Evolutionary conservation across 2,888 invertebrate genomes (phyloP), one percentile per base, ranked within the genome.

Genomic region (Heliconius hortense): DNA sequence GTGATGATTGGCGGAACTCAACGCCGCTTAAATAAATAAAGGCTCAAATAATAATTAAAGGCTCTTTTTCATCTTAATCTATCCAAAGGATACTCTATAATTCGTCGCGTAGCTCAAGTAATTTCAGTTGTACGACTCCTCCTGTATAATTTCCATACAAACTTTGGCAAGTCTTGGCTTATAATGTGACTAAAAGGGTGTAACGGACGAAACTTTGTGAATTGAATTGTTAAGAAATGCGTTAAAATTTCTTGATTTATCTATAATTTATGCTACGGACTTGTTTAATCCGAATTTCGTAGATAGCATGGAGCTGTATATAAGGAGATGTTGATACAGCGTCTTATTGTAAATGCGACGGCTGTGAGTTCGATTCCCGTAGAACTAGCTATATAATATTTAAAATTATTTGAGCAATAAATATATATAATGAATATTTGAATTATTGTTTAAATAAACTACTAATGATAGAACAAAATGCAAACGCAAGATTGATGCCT

Each of bases 71-170:
- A 69, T 31, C n/a, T 31, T n/a, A 68, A 68, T 11, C n/a, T 13
- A 31, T n/a, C 13, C n/a, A 53, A 53, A 28, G 31, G 53, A 21
- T 53, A 69, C 11, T 69, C 53, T 56, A 35, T 69, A 15, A 56
- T 35, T 69, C 31, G n/a, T 56, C 13, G 21, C 31, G 7, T 15
- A 69, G 31, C 69, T 69, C 15, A 31, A 56, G 8, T 53, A 69
- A 56, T 69, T 69, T n/a, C 56, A 56, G 28, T 56, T 35, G 35
- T 69, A 56, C 53, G 56, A 24, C 31, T 60, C 64, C 35, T 59
- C 43, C 63, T 31, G 69, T 59, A 48, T 28, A 67, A 76, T 67
- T 74, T 74, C 53, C 70, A 71, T 66, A 71, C 71, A 76, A 76
- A 76, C 66, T 74, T 74, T 21, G 48, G 31, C 21, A 11, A 24